phyloP scores from a whole-genome alignment of 1,140 invertebrate genomes.

The Chymomyza costata region DNA sequence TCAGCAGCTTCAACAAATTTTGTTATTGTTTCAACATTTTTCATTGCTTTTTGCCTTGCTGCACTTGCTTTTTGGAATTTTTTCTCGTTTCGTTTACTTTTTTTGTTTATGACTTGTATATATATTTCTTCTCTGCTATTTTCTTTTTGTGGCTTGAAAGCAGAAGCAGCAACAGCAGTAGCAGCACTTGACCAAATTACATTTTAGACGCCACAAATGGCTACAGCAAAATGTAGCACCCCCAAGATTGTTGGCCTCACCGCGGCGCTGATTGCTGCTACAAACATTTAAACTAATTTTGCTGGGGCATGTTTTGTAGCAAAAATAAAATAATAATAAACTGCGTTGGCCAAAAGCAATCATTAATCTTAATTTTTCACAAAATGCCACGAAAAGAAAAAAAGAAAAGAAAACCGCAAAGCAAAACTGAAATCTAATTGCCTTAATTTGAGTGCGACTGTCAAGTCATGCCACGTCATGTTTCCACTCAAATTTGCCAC shows the following conservation, averaged over 20 bases:
- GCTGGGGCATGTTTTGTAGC: too few relatives aligned
- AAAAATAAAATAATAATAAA: slow-evolving; percentile 41
- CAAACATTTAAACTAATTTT: slow-evolving; percentile 45
- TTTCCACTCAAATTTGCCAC: slow-evolving; percentile 38
- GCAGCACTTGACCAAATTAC: slow-evolving; percentile 47
- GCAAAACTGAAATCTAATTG: slow-evolving; percentile 65
- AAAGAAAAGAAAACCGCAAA: slow-evolving; percentile 20
- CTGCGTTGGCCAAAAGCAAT: slow-evolving; percentile 8
- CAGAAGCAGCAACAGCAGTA: too few relatives aligned
- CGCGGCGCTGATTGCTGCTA: too few relatives aligned
- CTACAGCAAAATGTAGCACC: too few relatives aligned
- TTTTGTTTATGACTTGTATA: slow-evolving; percentile 57
- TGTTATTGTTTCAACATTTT: slow-evolving; percentile 61
- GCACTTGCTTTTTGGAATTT: slow-evolving; percentile 7
- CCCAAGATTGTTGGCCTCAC: too few relatives aligned
- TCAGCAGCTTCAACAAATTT: slow-evolving; percentile 9
- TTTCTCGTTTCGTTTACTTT: slow-evolving; percentile 6
- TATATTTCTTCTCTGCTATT: slow-evolving; percentile 18
- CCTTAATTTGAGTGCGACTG: slow-evolving; percentile 31
- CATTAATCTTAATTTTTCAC: slow-evolving; percentile 64
- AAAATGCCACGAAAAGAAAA: slow-evolving; percentile 15
- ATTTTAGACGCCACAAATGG: slow-evolving; percentile 37
- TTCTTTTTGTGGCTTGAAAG: neutral
- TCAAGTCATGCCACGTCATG: slow-evolving; percentile 40
- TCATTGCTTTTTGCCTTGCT: slow-evolving; percentile 22